phyloP scores from a whole-genome alignment of 2,888 invertebrate species.

The Polylopha cassiicola region DNA sequence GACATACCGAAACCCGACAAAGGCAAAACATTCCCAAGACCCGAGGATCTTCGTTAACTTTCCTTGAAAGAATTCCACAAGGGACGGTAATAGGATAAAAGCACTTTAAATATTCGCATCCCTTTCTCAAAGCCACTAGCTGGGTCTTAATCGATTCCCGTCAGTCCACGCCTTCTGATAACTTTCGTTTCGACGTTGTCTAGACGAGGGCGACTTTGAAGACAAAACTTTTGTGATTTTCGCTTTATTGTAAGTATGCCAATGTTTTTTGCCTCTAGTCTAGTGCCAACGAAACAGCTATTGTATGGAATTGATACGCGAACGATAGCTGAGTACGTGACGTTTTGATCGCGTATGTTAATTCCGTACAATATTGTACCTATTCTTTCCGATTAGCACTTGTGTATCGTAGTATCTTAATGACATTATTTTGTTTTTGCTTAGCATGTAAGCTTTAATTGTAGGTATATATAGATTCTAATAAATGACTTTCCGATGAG shows the following conservation, averaged over 20 bases:
- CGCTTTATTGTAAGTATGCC: neutral
- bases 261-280: too few relatives aligned
- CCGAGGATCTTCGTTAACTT: conserved; percentile 25
- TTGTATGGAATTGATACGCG: too few relatives aligned
- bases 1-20: conserved; percentile 9
- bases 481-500: too few relatives aligned
- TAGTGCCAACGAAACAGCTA: too few relatives aligned
- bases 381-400: too few relatives aligned
- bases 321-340: too few relatives aligned
- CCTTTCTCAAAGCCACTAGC: conserved; percentile 15
- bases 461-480: too few relatives aligned
- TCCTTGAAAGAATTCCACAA: conserved; percentile 29
- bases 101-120: conserved; percentile 24
- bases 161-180: conserved; percentile 10
- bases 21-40: conserved; percentile 3
- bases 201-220: conserved; percentile 8
- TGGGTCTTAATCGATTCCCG: conserved; percentile 15
- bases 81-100: conserved; percentile 33
- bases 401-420: too few relatives aligned
- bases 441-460: too few relatives aligned
- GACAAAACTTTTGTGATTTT: neutral
- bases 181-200: conserved; percentile 12
- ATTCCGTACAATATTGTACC: too few relatives aligned
- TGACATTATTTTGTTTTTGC: too few relatives aligned
- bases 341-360: too few relatives aligned